Percentiles rank a stretch among this genome's conserved stretches.
Evolutionary conservation across 2,797 vertebrate genomes (phyloP).

Genomic region (Coluber constrictor): DNA sequence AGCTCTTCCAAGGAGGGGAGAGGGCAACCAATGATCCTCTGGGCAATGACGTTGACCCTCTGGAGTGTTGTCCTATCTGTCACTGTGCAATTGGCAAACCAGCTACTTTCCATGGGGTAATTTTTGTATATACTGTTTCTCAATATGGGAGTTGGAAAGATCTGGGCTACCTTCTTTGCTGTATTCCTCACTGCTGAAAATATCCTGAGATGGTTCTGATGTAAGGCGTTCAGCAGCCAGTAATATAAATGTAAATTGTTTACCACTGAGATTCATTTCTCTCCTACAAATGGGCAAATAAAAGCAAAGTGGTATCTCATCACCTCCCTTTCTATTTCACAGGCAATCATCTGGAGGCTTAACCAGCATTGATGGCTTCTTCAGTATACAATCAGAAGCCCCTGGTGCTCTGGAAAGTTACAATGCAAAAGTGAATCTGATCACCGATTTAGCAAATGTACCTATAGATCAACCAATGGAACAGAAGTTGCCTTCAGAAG

Average conservation of each 20-base stretch:
- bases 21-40: too few species aligned
- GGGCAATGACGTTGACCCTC: too few species aligned
- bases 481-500: too few species aligned
- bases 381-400: neutral
- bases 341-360: neutral
- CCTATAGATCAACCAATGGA: neutral
- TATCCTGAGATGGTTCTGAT: too few species aligned
- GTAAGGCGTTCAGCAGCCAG: neutral
- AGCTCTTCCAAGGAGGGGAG: too few species aligned
- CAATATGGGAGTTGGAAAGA: too few species aligned
- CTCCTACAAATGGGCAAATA: neutral
- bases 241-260: constrained; percentile 15
- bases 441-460: neutral
- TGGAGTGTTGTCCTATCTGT: too few species aligned
- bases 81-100: too few species aligned
- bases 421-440: neutral
- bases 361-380: neutral
- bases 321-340: constrained; percentile 11
- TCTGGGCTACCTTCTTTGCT: too few species aligned
- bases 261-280: neutral
- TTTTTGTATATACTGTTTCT: too few species aligned
- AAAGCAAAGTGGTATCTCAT: neutral
- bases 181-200: too few species aligned
- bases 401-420: neutral
- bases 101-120: too few species aligned